Evolutionary conservation across 2,888 invertebrate genomes (phyloP).

Genomic region (Colostygia pectinataria): DNA sequence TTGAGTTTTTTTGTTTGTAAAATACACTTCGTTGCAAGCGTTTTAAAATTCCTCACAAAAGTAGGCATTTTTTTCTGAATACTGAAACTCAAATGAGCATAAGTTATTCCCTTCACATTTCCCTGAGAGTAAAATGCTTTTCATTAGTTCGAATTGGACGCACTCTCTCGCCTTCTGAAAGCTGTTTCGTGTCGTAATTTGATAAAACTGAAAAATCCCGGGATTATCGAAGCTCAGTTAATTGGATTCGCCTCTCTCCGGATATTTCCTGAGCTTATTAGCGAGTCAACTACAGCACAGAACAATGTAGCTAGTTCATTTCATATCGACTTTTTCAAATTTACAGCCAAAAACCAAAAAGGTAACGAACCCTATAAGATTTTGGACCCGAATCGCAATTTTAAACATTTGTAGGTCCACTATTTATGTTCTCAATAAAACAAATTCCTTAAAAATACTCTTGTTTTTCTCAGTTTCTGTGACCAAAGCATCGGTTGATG

Average conservation of each 20-base stretch:
- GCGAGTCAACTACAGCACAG: constrained; percentile 13
- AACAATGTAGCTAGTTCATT: constrained; percentile 10
- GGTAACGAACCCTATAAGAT: no score
- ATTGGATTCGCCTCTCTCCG: constrained; percentile 27
- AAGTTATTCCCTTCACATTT: constrained; percentile 40
- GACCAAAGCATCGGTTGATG: no score
- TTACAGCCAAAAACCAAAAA: no score
- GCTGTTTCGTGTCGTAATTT: constrained; percentile 43
- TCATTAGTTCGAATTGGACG: constrained; percentile 64
- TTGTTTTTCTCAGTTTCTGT: no score
- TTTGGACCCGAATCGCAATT: no score
- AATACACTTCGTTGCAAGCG: constrained; percentile 18
- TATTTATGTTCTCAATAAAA: no score
- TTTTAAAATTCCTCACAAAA: constrained; percentile 24
- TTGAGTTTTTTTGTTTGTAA: constrained; percentile 5
- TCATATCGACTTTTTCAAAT: not conserved
- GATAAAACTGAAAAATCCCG: constrained; percentile 54
- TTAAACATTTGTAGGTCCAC: no score
- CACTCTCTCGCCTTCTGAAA: constrained; percentile 51
- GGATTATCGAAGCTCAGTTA: constrained; percentile 41
- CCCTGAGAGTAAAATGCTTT: constrained; percentile 51
- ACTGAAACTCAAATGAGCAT: constrained; percentile 39
- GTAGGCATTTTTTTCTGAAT: constrained; percentile 38
- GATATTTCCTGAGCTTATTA: constrained; percentile 21
- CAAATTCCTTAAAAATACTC: no score